Base-by-base conservation (phyloP, 2,113 vertebrate genomes). In the Peromyscus polionotus region DNA sequence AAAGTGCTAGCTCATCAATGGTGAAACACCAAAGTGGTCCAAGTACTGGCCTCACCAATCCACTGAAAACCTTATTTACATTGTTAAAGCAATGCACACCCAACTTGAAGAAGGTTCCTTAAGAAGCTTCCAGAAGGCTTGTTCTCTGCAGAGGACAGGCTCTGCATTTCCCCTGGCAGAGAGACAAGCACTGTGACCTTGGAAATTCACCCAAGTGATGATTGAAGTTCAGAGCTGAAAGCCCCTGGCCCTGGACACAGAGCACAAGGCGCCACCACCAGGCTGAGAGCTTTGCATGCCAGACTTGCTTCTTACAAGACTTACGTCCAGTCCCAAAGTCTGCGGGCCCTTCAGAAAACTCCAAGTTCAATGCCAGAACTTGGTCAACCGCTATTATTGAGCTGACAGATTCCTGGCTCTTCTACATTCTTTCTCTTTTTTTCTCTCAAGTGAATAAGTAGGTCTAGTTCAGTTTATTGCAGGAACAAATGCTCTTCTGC, bases 401-500 rank as follows among this genome's bases (percentile, higher is more conserved):
- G 90, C 87, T 96, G 98, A 96, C 93, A 97, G 96, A 92, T 97
- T 98, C 91, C 95, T 97, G 98, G 97, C 95, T 79, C 83, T 88
- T 89, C 20, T 24, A 19, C 3, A 4, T 24, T 76, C 68, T 92
- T 45, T 93, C 70, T 85, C 54, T 70, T 28, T 45, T 67, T 42
- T 65, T 63, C 94, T 77, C 57, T 59, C 75, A 3, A 83, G 88
- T 81, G 73, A 96, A 92, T 97, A 97, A 97, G 94, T 97, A 97
- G 88, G 59, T 94, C 97, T 98, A 94, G 77, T 96, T 97, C 94
- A 70, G 97, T 97, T 97, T 97, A 96, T 96, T 97, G 88, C 79
- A 97, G 87, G 93, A 96, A 97, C 95, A 98, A 98, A 97, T 97
- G 87, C 91, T 97, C 95, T 93, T 95, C 94, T 97, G 93, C 96